Base-by-base conservation (phyloP, 2,113 vertebrate genomes). In the Fulica atra region DNA sequence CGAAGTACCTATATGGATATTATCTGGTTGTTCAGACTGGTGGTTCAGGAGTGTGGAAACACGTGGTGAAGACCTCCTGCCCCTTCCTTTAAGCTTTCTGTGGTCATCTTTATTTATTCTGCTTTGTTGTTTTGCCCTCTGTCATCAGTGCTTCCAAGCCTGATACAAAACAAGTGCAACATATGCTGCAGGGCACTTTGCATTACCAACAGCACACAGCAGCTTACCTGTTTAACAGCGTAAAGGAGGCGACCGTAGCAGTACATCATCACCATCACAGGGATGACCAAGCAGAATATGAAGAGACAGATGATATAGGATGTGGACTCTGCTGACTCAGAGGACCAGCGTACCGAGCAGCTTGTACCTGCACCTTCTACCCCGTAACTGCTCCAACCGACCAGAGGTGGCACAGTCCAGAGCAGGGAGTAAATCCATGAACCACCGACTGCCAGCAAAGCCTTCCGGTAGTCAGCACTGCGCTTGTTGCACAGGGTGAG, bases 251-350 rank as follows among this genome's bases (percentile, higher is more conserved):
- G 96, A 76, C 98, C 93, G 2, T 99, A 99, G 97, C 98, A 98
- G 98, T 98, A 99, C 91, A 99, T 60, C 99, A 99, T 99, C 53
- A 98, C 96, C 77, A 97, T 53, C 60, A 99, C 95, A 2, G 99
- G 99, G 14, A 99, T 82, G 9, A 95, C 98, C 94, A 99, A 88
- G 96, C 99, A 99, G 98, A 99, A 99, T 85, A 98, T 95, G 92
- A 99, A 99, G 56, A 99, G 98, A 81, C 98, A 99, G 97, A 99
- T 97, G 97, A 99, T 98, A 86, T 99, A 99, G 86, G 98, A 98
- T 0, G 98, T 98, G 3, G 98, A 99, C 95, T 98, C 79, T 1
- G 93, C 50, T 2, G 98, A 97, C 48, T 96, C 97, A 0, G 98
- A 96, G 7, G 98, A 98, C 99, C 99, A 99, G 31, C 98, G 98